phyloP scores from a whole-genome alignment of 1,140 invertebrate genomes.

The Lucilia cuprina region DNA sequence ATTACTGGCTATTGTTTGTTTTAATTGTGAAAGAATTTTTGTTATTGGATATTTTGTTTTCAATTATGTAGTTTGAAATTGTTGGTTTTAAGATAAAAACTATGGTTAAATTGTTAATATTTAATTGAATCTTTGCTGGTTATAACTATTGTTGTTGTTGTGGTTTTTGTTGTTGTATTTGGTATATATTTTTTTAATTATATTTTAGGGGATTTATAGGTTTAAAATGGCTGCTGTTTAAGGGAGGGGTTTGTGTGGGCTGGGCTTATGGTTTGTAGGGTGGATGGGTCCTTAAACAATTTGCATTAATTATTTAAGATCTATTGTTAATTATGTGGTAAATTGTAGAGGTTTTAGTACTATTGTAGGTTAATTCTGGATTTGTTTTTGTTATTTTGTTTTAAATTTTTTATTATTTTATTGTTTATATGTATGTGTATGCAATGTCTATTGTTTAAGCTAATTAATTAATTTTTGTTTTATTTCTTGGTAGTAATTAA shows the following conservation, averaged over 20 bases:
- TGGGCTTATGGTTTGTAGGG: neutral
- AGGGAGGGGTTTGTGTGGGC: neutral
- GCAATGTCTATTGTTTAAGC: slow-evolving; percentile 39
- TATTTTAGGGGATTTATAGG: neutral
- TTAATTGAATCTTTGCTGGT: neutral
- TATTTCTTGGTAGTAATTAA: neutral
- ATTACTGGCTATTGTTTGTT: slow-evolving; percentile 31
- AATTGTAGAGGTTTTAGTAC: slow-evolving; percentile 1
- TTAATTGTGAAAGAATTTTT: neutral
- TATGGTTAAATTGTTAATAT: slow-evolving; percentile 17
- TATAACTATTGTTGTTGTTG: slow-evolving; percentile 27
- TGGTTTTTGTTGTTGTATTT: neutral
- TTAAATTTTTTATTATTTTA: neutral
- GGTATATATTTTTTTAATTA: neutral
- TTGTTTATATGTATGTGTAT: slow-evolving; percentile 20
- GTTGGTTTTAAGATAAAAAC: neutral
- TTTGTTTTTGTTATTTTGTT: slow-evolving; percentile 6
- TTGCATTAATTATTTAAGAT: neutral
- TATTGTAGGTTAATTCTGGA: slow-evolving; percentile 25
- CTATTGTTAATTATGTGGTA: neutral
- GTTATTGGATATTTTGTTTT: neutral
- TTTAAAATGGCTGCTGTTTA: neutral
- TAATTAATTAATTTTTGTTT: slow-evolving; percentile 20
- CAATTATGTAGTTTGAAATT: too few species aligned
- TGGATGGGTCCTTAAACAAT: neutral